Evolutionary conservation across 2,888 invertebrate species (phyloP).

Genomic region (Silvanus unidentatus): DNA sequence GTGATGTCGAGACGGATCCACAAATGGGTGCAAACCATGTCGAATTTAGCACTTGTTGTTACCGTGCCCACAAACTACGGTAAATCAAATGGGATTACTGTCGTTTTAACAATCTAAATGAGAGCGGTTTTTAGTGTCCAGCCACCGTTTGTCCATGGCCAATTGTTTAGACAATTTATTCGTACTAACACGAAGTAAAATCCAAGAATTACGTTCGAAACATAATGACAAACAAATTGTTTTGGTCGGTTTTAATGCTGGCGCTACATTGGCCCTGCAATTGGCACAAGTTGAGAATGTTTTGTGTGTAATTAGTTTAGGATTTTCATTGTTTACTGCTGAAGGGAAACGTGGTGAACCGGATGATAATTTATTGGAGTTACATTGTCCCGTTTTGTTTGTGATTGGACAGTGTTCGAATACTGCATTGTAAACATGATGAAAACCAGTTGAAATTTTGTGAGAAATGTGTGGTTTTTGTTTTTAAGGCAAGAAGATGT

Average conservation of each 20-base stretch:
- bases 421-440: conserved; percentile 47
- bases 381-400: conserved; percentile 69
- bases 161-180: conserved; percentile 59
- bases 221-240: conserved; percentile 66
- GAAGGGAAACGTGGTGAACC: conserved; percentile 68
- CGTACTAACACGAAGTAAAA: conserved; percentile 61
- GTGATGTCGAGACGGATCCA: conserved; percentile 53
- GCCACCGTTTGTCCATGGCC: conserved; percentile 47
- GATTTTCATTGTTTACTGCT: conserved; percentile 68
- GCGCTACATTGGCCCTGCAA: conserved; percentile 70
- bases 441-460: conserved; percentile 3
- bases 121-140: conserved; percentile 22
- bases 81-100: conserved; percentile 20
- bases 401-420: conserved; percentile 71
- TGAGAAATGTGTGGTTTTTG: too few relatives aligned
- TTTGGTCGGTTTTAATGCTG: conserved; percentile 71
- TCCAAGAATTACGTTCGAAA: conserved; percentile 63
- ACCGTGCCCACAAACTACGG: conserved; percentile 54
- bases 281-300: conserved; percentile 67
- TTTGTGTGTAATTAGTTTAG: conserved; percentile 68
- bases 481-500: conserved; percentile 61
- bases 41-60: conserved; percentile 62
- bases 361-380: conserved; percentile 68
- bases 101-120: conserved; percentile 7
- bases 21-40: conserved; percentile 65